Evolutionary conservation across 2,888 invertebrate species (phyloP), one percentile per base, ranked within the genome.

Genomic region (Microdon myrmicae): DNA sequence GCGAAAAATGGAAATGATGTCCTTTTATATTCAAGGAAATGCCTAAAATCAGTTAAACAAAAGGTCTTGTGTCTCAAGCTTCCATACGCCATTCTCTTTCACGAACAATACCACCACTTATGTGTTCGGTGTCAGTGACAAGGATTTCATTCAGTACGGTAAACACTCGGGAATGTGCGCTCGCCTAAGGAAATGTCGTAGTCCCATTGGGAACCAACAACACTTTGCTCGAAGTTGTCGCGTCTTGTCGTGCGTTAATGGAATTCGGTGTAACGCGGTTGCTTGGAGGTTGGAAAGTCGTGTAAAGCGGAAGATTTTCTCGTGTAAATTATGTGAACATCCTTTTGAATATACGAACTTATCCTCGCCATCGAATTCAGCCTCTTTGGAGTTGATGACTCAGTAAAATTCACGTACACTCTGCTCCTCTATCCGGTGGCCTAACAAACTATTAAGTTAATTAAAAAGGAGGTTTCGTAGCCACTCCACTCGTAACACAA

Each of bases 391-490:
- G 22, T 8, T 12, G 32, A 22, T 34, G 48, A 55, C 38, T 48
- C 38, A 49, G 34, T 39, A 13, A 20, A 35, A 20, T 20, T 9
- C 17, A 22, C 17, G 10, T 2, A 9, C n/a, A 4, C 6, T 7
- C 4, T 9, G 0, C 13, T 4, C 14, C 20, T 10, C 23, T 14
- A 4, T 23, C 48, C 45, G 35, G 44, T 19, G 45, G 37, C n/a
- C 32, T n/a, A n/a, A n/a, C n/a, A n/a, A 60, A 64, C 64, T 64
- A 64, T 64, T 64, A 64, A 64, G 64, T 64, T 64, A 64, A 64
- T 64, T 64, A 64, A 64, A 64, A 64, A 64, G 22, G 32, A 53
- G 58, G 43, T 53, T 58, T 56, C 22, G 16, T 41, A 22, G 8
- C 13, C 25, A 16, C 32, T 32, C 31, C 12, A 3, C 17, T 10